A percentile compares a stretch with the other conserved stretches of the same genome.
Evolutionary conservation across 1,140 invertebrate genomes (phyloP).

Genomic region (Drusus annulatus): DNA sequence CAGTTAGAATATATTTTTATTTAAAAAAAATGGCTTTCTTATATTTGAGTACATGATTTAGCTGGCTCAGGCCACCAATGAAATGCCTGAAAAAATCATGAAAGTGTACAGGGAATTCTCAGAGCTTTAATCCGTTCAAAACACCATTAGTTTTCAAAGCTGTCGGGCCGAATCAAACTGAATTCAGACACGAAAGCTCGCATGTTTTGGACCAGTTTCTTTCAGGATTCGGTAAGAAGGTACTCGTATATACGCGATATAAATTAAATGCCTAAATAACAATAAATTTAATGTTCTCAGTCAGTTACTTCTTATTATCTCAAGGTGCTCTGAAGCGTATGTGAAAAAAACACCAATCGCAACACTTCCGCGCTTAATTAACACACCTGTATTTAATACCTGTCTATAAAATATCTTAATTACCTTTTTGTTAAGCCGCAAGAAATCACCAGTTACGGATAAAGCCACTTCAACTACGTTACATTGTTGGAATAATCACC

Average conservation of each 20-base stretch:
- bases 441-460: no score
- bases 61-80: background rate
- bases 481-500: no score
- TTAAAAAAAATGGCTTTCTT: no score
- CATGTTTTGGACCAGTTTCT: slow-evolving; percentile 19
- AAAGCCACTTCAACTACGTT: no score
- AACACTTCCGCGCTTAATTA: slow-evolving; percentile 3
- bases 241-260: background rate
- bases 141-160: background rate
- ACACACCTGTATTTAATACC: background rate
- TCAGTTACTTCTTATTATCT: slow-evolving; percentile 11
- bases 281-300: slow-evolving; percentile 31
- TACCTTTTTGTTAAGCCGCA: no score
- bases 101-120: no score
- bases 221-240: background rate
- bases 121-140: slow-evolving; percentile 10
- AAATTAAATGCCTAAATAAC: slow-evolving; percentile 20
- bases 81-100: background rate
- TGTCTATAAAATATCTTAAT: background rate
- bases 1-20: no score
- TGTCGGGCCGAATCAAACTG: slow-evolving; percentile 14
- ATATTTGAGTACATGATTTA: background rate
- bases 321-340: background rate
- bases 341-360: background rate
- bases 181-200: slow-evolving; percentile 26